Conservation (phyloP, 2,797 vertebrate genomes). For the Lithobates sylvaticus region DNA sequence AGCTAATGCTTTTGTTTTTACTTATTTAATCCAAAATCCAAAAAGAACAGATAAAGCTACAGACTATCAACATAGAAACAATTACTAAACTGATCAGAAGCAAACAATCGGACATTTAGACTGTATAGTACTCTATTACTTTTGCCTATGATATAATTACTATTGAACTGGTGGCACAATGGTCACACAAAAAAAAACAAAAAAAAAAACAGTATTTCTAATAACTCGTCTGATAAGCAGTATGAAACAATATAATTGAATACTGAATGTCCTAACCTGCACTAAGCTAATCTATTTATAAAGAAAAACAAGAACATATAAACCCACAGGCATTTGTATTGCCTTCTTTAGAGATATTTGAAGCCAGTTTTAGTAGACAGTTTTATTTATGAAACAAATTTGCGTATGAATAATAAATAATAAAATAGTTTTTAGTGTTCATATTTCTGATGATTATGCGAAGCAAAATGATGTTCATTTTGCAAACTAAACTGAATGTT, state of each 20-base stretch:
- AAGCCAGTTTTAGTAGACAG: neutral
- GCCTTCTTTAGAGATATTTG: conserved; percentile 31
- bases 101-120: conserved; percentile 21
- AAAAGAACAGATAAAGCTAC: conserved; percentile 4
- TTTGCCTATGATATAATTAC: conserved; percentile 38
- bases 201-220: conserved; percentile 39
- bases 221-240: conserved; percentile 26
- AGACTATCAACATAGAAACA: conserved; percentile 17
- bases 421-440: neutral
- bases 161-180: conserved; percentile 30
- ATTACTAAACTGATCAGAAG: conserved; percentile 31
- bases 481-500: too few relatives aligned
- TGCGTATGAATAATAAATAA: conserved; percentile 11
- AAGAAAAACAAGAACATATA: conserved; percentile 31
- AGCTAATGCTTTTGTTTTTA: conserved; percentile 12
- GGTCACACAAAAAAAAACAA: conserved; percentile 18
- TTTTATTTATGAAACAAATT: conserved; percentile 13
- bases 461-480: too few relatives aligned
- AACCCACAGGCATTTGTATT: conserved; percentile 43
- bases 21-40: neutral
- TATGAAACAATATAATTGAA: conserved; percentile 32
- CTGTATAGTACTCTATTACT: conserved; percentile 14
- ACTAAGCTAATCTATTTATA: conserved; percentile 44
- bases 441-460: neutral
- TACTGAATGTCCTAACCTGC: conserved; percentile 30